Percentiles rank a stretch among this genome's conserved stretches.
phyloP scores from a whole-genome alignment of 2,797 vertebrate species.

The Pantherophis alleghaniensis region DNA sequence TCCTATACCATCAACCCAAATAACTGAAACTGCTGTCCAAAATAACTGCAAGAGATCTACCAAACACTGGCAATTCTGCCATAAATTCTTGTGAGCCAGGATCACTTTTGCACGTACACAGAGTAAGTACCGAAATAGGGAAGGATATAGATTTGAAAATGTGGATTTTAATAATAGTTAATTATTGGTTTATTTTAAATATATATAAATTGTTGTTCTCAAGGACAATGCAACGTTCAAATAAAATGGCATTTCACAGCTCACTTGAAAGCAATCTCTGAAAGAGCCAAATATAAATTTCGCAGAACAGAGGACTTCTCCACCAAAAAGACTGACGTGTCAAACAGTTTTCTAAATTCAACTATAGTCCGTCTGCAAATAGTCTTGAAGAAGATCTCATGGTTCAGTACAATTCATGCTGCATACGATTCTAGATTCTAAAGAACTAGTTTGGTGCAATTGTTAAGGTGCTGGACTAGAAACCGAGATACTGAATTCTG shows the following conservation, averaged over 20 bases:
- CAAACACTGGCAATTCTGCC: background rate
- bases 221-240: background rate
- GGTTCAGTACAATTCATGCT: background rate
- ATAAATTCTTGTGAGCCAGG: background rate
- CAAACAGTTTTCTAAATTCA: background rate
- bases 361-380: background rate
- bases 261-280: background rate
- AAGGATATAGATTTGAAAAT: background rate
- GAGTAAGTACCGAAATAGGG: background rate
- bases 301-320: background rate
- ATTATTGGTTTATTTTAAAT: background rate
- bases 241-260: background rate
- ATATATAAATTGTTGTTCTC: background rate
- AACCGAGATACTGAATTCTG: background rate
- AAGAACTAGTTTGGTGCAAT: background rate
- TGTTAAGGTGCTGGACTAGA: background rate
- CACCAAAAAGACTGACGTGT: background rate
- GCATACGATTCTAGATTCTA: background rate
- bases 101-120: background rate
- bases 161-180: background rate
- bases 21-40: background rate
- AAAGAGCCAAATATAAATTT: background rate
- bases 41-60: background rate
- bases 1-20: background rate
- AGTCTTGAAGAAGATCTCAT: background rate